Percentiles rank a stretch among this genome's conserved stretches.
Conservation (phyloP, 2,113 vertebrate genomes). For the Prolemur simus region DNA sequence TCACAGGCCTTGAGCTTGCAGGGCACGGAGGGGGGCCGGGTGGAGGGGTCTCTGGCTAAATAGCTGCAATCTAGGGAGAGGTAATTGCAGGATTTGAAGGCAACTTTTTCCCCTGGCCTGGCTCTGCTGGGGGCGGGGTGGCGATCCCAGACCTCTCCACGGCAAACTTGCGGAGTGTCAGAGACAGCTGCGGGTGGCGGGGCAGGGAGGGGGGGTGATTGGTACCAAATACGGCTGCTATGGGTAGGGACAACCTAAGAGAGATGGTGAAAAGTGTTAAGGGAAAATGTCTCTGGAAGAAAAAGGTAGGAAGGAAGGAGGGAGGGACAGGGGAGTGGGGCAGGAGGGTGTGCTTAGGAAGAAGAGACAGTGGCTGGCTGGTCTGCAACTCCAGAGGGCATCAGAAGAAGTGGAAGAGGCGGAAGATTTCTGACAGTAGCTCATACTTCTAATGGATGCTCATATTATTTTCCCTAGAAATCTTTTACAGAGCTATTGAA, state of each 20-base stretch:
- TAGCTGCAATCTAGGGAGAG: conserved; percentile 8
- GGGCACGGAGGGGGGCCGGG: neutral
- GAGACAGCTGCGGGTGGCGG: neutral
- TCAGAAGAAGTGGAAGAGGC: neutral
- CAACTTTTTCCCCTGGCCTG: neutral
- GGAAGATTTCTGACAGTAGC: neutral
- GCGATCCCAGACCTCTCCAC: neutral
- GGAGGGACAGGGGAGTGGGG: neutral
- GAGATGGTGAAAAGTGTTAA: neutral
- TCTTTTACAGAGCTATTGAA: neutral
- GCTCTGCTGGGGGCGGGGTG: neutral
- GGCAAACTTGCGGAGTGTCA: neutral
- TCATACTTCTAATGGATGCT: neutral
- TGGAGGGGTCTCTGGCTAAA: neutral
- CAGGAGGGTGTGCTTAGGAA: no score
- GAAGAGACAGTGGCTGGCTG: neutral
- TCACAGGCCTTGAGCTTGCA: neutral
- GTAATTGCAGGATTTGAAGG: conserved; percentile 11
- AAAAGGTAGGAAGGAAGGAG: neutral
- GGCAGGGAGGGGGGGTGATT: neutral
- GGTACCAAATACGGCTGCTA: neutral
- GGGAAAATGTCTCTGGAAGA: neutral
- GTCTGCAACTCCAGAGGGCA: neutral
- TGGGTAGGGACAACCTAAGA: neutral
- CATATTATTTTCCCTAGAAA: neutral